Conservation (phyloP, 2,888 invertebrate genomes). For the Volucella inflata region DNA sequence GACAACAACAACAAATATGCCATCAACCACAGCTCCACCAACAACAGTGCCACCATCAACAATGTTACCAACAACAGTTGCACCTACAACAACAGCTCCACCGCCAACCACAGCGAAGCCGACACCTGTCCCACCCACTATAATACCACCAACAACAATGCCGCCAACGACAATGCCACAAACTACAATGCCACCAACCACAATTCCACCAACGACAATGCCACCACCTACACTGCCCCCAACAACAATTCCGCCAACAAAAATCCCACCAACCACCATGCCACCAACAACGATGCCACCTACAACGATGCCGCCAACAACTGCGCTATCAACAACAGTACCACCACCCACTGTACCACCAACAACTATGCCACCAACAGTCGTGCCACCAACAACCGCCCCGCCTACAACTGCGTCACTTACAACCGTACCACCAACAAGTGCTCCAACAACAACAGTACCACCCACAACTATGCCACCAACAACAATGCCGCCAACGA, state of each 20-base stretch:
- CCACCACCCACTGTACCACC: not conserved
- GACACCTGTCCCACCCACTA: not conserved
- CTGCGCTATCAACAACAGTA: not conserved
- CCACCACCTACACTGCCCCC: not conserved
- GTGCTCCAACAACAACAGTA: not conserved
- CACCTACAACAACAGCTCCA: not conserved
- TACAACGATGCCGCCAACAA: not conserved
- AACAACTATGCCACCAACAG: not conserved
- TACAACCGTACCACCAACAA: too few species aligned
- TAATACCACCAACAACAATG: not conserved
- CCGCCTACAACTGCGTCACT: too few species aligned
- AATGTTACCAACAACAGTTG: not conserved
- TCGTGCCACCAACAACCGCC: not conserved
- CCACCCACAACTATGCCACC: not conserved
- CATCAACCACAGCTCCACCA: not conserved
- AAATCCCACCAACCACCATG: too few species aligned
- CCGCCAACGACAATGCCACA: not conserved
- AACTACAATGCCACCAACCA: not conserved
- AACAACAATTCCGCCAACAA: not conserved
- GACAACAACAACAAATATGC: not conserved
- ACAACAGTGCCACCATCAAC: not conserved
- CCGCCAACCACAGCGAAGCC: not conserved
- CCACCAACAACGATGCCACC: too few species aligned
- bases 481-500: not conserved
- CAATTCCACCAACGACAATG: too few species aligned